phyloP scores from a whole-genome alignment of 2,797 vertebrate species.

The Pangasius larnaudii region DNA sequence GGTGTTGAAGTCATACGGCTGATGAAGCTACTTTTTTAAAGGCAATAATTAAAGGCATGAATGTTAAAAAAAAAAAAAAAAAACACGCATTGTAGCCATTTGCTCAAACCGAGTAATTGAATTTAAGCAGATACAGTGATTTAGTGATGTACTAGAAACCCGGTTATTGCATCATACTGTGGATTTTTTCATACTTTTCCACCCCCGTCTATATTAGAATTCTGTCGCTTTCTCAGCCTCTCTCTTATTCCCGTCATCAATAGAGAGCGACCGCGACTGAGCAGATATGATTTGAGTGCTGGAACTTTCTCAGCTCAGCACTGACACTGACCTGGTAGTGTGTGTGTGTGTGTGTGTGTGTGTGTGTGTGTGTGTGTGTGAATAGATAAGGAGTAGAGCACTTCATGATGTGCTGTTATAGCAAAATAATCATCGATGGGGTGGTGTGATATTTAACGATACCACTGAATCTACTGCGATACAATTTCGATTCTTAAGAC shows the following conservation, averaged over 20 bases:
- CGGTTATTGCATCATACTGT: not conserved
- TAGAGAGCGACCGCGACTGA: not conserved
- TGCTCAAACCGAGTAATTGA: not conserved
- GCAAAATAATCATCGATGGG: not conserved
- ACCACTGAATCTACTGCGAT: not conserved
- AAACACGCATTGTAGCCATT: not conserved
- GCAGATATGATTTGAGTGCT: not conserved
- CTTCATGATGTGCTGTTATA: not conserved
- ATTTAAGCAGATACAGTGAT: constrained; percentile 1
- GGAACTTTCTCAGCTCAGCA: not conserved
- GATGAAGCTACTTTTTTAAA: not conserved
- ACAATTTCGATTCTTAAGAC: not conserved
- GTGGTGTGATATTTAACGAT: not conserved
- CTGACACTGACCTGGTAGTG: not conserved
- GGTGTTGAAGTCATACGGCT: not conserved
- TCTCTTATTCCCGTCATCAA: not conserved
- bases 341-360: not conserved
- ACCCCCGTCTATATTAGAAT: not conserved
- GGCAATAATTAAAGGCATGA: not conserved
- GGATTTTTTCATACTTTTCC: not conserved
- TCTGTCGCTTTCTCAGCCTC: not conserved
- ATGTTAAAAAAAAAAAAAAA: not conserved
- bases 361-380: not conserved
- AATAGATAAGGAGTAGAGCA: not conserved
- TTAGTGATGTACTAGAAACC: constrained; percentile 2